Conservation (phyloP, 2,888 invertebrate genomes). For the Cryptosula pallasiana region DNA sequence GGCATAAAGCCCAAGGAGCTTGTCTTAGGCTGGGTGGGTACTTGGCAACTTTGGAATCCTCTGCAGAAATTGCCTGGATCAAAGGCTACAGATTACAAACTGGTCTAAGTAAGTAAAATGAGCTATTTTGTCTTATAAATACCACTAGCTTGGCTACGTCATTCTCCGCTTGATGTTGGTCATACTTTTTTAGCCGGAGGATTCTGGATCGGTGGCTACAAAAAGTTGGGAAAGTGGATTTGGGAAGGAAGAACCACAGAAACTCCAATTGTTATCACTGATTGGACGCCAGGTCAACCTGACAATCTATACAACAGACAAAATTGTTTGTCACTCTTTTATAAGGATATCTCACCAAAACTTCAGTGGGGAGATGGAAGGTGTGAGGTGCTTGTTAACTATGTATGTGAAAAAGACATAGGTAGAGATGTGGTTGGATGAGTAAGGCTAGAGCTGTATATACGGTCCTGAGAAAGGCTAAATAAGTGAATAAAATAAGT, state of each 20-base stretch:
- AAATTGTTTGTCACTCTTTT: not conserved
- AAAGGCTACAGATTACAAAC: not conserved
- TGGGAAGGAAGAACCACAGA: not conserved
- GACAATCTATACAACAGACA: not conserved
- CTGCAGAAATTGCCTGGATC: not conserved
- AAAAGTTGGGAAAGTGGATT: not conserved
- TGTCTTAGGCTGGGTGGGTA: not conserved
- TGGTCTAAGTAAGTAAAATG: slow-evolving; percentile 5
- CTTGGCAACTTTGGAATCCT: not conserved
- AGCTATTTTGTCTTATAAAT: too few relatives aligned
- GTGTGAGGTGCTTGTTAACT: not conserved
- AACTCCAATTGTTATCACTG: not conserved
- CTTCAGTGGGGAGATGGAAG: not conserved
- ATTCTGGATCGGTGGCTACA: not conserved
- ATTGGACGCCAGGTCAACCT: slow-evolving; percentile 7
- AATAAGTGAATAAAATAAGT: too few relatives aligned
- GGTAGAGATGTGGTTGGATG: too few relatives aligned
- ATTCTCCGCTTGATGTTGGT: too few relatives aligned
- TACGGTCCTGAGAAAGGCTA: too few relatives aligned
- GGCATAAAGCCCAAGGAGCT: not conserved
- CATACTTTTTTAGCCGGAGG: not conserved
- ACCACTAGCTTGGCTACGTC: too few relatives aligned
- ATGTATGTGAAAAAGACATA: not conserved
- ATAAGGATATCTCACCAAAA: not conserved
- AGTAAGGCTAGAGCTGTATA: too few relatives aligned